Conservation (phyloP, 53 echinoderm and acorn worm genomes). For the Stichopus horrens region DNA sequence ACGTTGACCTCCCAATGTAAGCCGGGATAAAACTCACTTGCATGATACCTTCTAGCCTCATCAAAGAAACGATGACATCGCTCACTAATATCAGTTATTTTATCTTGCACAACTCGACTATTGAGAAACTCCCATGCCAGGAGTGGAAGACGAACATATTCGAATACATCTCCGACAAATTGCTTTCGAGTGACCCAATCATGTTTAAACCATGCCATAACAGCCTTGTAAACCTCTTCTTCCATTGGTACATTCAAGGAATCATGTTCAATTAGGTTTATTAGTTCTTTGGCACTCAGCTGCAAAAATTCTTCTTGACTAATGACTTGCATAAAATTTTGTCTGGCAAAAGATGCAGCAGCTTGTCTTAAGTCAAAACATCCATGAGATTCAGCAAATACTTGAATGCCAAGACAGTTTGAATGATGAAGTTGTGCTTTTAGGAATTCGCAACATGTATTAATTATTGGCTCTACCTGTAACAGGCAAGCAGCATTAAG, state of each 20-base stretch:
- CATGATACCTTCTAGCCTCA: slow-evolving; percentile 89
- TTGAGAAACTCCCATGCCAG: slow-evolving; percentile 96
- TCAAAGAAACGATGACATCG: slow-evolving; percentile 78
- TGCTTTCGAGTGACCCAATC: slow-evolving; percentile 51
- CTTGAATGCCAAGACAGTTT: slow-evolving; percentile 88
- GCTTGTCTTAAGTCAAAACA: slow-evolving; percentile 82
- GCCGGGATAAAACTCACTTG: slow-evolving; percentile 90
- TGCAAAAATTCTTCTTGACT: slow-evolving; percentile 86
- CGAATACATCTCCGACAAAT: slow-evolving; percentile 74
- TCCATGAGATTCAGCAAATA: slow-evolving; percentile 84
- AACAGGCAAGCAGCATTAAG: slow-evolving; percentile 80
- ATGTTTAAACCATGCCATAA: slow-evolving; percentile 74
- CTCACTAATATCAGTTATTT: slow-evolving; percentile 62
- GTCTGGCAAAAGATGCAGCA: slow-evolving; percentile 70
- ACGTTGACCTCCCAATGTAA: slow-evolving; percentile 97
- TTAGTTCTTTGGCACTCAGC: slow-evolving; percentile 62
- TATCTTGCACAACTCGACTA: slow-evolving; percentile 73
- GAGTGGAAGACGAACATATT: slow-evolving; percentile 89
- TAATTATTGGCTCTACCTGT: slow-evolving; percentile 78
- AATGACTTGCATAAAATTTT: slow-evolving; percentile 77
- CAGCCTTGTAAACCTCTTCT: slow-evolving; percentile 82
- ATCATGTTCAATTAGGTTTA: slow-evolving; percentile 78
- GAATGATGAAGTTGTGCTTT: slow-evolving; percentile 85
- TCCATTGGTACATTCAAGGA: slow-evolving; percentile 82
- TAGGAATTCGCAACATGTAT: slow-evolving; percentile 75